Base-by-base conservation (phyloP, 1,140 invertebrate genomes). In the Drosophila subobscura region DNA sequence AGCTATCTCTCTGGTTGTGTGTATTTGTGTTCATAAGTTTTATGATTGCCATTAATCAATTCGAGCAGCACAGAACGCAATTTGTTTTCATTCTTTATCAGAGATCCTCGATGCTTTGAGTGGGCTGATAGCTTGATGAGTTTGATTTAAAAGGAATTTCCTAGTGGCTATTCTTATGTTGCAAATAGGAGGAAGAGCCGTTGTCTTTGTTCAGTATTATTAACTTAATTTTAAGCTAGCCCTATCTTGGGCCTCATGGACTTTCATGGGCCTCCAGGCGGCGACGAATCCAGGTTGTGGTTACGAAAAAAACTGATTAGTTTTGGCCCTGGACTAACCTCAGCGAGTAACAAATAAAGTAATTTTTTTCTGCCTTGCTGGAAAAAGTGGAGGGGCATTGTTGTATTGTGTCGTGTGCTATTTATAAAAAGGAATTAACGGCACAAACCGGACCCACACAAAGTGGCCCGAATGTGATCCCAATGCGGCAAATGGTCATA, bases 401-500 rank as follows among this genome's bases (percentile, higher is more conserved):
- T 77, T 46, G 10, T 46, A 63, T 73, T 83, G 79, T 83, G 72
- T 83, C 60, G 75, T 56, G 68, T 47, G 70, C 83, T 86, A 88
- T 86, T 88, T 88, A 86, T 86, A 86, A 86, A 88, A 81, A 86
- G 81, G 83, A 86, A 86, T 86, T 86, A 86, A 88, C 81, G 81
- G 81, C 83, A 88, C 53, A 88, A 86, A 88, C 81, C 81, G 83
- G 81, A 86, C 78, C 78, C 73, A 70, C 73, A 72, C 77, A 77
- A 86, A 70, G 66, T 61, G 51, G 65, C 45, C 71, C 57, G 72
- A 75, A 61, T 78, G 79, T 78, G 79, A 81, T 81, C 79, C 79
- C 79, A 78, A 84, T 84, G 79, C 75, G 79, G 65, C 79, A 67
- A 64, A 84, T 79, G 79, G 60, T 73, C 81, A 85, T 85, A 85